Base-by-base conservation (phyloP, 2,888 invertebrate species). In the Microdon myrmicae region DNA sequence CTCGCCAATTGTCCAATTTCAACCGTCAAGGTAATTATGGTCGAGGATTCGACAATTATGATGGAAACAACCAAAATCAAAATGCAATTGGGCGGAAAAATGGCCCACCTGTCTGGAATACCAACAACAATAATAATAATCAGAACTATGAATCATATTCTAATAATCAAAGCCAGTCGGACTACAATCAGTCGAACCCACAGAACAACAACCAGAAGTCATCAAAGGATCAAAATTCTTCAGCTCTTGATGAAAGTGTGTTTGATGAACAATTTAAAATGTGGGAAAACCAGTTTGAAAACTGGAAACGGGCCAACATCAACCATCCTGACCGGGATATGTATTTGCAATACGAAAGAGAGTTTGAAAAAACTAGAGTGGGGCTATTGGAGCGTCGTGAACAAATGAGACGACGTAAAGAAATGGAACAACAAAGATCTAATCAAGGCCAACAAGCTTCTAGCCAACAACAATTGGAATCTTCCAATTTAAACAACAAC, bases 241-340 rank as follows among this genome's bases (percentile, higher is more conserved):
- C n/a, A n/a, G n/a, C n/a, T n/a, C n/a, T 77, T 20, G 91, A 92
- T 71, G 93, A 94, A 78, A 87, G 87, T 76, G 87, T 88, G 55
- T 96, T 96, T 80, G 92, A 93, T 74, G 87, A 88, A 61, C 92
- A 95, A 77, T 95, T 95, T 76, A 85, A 87, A 71, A 89, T 92
- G 73, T 96, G 95, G 95, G 94, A 94, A 79, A 86, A 90, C 69
- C 92, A 95, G 76, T 95, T 94, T 77, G 88, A 90, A 72, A 90
- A 90, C 71, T 96, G 96, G 96, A 92, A 91, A 75, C 86, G 87
- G 66, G 91, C 94, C 73, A 96, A 96, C 81, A 89, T 88, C 22
- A 90, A 92, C 78, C 94, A 95, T 81, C 95, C 95, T 0, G 94
- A 95, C 76, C 91, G 90, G 78, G 87, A 88, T 79, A 90, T 91